Evolutionary conservation across 2,113 vertebrate genomes (phyloP).

Genomic region (Lophius piscatorius): DNA sequence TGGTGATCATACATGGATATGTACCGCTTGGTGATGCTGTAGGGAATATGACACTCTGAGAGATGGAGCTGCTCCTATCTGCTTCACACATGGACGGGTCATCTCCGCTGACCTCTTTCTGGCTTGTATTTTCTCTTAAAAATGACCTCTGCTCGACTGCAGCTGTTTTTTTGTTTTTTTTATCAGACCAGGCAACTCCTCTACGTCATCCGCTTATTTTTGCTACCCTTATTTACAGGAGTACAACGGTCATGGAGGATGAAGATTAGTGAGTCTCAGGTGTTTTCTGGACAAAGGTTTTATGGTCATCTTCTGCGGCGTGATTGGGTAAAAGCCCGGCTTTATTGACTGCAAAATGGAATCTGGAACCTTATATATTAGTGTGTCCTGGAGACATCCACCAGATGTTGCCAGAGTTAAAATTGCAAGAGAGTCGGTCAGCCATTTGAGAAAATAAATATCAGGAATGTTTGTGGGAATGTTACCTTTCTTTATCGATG

Average conservation of each 20-base stretch:
- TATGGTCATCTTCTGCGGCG: slow-evolving; percentile 42
- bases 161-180: slow-evolving; percentile 9
- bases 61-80: slow-evolving; percentile 18
- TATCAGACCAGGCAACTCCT: slow-evolving; percentile 10
- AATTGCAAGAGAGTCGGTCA: neutral
- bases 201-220: slow-evolving; percentile 41
- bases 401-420: neutral
- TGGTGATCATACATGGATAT: neutral
- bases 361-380: slow-evolving; percentile 12
- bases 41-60: slow-evolving; percentile 6
- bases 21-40: neutral
- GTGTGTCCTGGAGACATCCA: neutral
- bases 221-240: slow-evolving; percentile 18
- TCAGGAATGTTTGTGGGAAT: neutral
- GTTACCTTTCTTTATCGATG: neutral
- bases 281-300: slow-evolving; percentile 50
- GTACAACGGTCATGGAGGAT: slow-evolving; percentile 39
- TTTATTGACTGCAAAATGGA: slow-evolving; percentile 40
- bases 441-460: neutral
- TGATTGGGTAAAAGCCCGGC: slow-evolving; percentile 46
- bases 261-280: slow-evolving; percentile 50
- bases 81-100: slow-evolving; percentile 42
- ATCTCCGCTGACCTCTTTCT: slow-evolving; percentile 19
- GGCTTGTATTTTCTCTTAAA: slow-evolving; percentile 8
- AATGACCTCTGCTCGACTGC: slow-evolving; percentile 40